Conservation (phyloP, 2,888 invertebrate genomes). For the Tinea trinotella region DNA sequence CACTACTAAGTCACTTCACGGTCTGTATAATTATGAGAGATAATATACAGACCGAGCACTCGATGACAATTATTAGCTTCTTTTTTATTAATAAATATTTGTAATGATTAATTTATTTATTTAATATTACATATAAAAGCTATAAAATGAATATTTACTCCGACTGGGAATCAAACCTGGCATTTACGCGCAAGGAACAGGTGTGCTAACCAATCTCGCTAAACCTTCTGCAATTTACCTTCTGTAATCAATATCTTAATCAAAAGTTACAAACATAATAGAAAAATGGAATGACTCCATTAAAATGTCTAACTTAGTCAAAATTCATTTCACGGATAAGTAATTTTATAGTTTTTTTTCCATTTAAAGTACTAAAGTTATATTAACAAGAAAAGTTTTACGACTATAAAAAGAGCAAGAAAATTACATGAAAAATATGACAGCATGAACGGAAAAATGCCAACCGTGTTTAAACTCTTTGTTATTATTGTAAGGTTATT, state of each 20-base stretch:
- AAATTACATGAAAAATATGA: neutral
- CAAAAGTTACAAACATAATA: neutral
- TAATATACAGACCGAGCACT: too few relatives aligned
- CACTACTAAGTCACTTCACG: too few relatives aligned
- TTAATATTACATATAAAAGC: too few relatives aligned
- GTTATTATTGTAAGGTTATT: neutral
- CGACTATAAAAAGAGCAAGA: neutral
- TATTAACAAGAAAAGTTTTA: slow-evolving; percentile 8
- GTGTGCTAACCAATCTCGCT: too few relatives aligned
- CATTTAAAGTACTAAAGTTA: neutral
- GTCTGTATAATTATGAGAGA: too few relatives aligned
- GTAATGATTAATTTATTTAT: too few relatives aligned
- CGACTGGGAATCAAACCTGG: too few relatives aligned
- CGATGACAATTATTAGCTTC: too few relatives aligned
- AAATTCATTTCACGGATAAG: slow-evolving; percentile 1
- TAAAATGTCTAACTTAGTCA: neutral
- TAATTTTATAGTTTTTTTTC: slow-evolving; percentile 8
- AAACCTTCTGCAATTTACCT: too few relatives aligned
- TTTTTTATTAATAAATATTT: too few relatives aligned
- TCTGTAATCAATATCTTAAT: neutral
- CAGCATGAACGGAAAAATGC: neutral
- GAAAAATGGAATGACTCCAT: neutral
- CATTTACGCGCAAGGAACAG: too few relatives aligned
- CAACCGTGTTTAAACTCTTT: neutral
- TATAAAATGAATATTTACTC: too few relatives aligned